A percentile compares a stretch with the other conserved stretches of the same genome.
phyloP scores from a whole-genome alignment of 1,140 invertebrate genomes.

The Metopolophium dirhodum region DNA sequence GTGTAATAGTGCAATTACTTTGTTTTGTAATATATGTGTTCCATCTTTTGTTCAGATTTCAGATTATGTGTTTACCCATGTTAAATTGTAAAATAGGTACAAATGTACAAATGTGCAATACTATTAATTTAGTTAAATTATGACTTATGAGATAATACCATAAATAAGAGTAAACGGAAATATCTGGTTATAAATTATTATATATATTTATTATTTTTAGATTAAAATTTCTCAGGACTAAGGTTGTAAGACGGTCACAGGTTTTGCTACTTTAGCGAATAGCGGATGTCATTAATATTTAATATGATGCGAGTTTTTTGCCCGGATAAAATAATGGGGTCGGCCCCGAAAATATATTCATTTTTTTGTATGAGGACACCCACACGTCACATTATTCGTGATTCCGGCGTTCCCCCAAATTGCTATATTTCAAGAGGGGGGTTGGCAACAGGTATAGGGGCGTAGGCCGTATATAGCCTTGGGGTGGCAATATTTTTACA shows the following conservation, averaged over 20 bases:
- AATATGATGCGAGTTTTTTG: neutral
- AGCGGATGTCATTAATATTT: conserved; percentile 4
- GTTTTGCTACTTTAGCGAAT: neutral
- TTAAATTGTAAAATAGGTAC: neutral
- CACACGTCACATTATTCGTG: neutral
- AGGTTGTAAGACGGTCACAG: neutral
- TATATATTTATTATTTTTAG: neutral
- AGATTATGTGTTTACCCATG: neutral
- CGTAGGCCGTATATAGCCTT: neutral
- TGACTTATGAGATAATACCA: neutral
- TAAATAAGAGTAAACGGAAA: neutral
- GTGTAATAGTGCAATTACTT: neutral
- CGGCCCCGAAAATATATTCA: neutral
- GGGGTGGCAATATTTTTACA: neutral
- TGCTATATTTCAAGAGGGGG: neutral
- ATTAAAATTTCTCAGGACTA: neutral
- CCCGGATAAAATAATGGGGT: neutral
- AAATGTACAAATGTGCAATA: neutral
- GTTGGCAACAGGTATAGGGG: neutral
- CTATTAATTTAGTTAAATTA: neutral
- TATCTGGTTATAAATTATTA: neutral
- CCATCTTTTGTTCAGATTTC: neutral
- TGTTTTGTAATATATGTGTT: neutral
- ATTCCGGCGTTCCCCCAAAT: neutral
- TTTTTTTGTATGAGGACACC: neutral